Evolutionary conservation across 1,140 invertebrate genomes (phyloP).

Genomic region (Rhyacophila brunnea): DNA sequence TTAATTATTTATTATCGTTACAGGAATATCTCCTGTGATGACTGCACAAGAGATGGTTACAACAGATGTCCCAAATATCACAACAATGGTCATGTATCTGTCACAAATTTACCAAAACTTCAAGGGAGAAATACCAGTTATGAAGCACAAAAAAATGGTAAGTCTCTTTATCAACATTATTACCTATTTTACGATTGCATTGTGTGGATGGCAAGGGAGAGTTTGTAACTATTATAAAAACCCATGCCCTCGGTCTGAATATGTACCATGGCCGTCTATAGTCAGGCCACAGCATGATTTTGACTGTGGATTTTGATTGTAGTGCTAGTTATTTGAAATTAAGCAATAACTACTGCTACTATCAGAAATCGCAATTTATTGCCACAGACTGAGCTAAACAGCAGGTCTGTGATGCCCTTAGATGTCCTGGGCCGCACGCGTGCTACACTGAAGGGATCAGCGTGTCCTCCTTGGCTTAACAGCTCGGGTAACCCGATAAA

Average conservation of each 20-base stretch:
- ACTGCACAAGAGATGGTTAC: constrained; percentile 77
- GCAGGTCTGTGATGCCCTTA: too few species aligned
- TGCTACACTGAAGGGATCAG: constrained; percentile 78
- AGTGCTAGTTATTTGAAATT: too few species aligned
- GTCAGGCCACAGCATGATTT: too few species aligned
- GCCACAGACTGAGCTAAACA: too few species aligned
- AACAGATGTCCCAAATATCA: constrained; percentile 67
- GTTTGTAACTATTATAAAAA: too few species aligned
- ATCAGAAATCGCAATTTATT: too few species aligned
- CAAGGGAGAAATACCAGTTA: constrained; percentile 77
- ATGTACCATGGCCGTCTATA: too few species aligned
- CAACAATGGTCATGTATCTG: constrained; percentile 78
- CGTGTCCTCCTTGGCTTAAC: constrained; percentile 67
- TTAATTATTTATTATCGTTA: not conserved
- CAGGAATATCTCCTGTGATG: constrained; percentile 74
- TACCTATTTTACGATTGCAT: not conserved
- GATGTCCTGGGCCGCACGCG: constrained; percentile 79
- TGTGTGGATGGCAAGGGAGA: too few species aligned
- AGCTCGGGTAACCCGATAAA: constrained; percentile 75
- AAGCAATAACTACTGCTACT: too few species aligned
- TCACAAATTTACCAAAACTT: constrained; percentile 86
- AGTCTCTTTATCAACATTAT: constrained; percentile 36
- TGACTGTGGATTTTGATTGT: too few species aligned
- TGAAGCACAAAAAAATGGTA: constrained; percentile 75
- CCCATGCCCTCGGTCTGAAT: too few species aligned